phyloP scores from a whole-genome alignment of 2,888 invertebrate species.

The Rhagophthalmus giganteus region DNA sequence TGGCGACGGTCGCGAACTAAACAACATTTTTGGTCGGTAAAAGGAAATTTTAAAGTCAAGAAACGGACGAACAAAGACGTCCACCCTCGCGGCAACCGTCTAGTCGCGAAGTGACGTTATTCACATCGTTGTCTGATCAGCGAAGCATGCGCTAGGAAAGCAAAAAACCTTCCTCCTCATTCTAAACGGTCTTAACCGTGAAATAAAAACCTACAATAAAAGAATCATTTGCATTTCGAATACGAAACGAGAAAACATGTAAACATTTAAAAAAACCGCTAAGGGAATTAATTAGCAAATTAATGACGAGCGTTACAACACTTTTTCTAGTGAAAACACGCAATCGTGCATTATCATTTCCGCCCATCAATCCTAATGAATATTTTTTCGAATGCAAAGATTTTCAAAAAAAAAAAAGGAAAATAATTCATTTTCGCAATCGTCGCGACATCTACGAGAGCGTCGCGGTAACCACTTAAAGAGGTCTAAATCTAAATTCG shows the following conservation, averaged over 20 bases:
- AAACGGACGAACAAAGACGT: slow-evolving; percentile 30
- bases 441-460: too few relatives aligned
- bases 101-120: slow-evolving; percentile 40
- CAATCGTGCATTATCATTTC: neutral
- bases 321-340: neutral
- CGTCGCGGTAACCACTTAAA: too few relatives aligned
- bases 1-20: slow-evolving; percentile 8
- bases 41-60: slow-evolving; percentile 21
- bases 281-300: neutral
- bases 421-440: too few relatives aligned
- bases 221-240: neutral
- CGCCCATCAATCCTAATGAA: neutral
- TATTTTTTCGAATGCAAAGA: too few relatives aligned
- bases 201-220: neutral
- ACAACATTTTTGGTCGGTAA: slow-evolving; percentile 16
- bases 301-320: neutral
- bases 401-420: too few relatives aligned
- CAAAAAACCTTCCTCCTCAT: slow-evolving; percentile 28
- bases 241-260: neutral
- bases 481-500: too few relatives aligned
- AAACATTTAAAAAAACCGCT: neutral
- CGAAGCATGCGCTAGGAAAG: slow-evolving; percentile 45
- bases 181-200: neutral
- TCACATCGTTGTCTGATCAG: slow-evolving; percentile 37
- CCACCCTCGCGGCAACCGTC: slow-evolving; percentile 36